Percentiles rank a stretch among this genome's conserved stretches.
Conservation (phyloP, 2,797 vertebrate species). For the Mormyrops boulengeri region DNA sequence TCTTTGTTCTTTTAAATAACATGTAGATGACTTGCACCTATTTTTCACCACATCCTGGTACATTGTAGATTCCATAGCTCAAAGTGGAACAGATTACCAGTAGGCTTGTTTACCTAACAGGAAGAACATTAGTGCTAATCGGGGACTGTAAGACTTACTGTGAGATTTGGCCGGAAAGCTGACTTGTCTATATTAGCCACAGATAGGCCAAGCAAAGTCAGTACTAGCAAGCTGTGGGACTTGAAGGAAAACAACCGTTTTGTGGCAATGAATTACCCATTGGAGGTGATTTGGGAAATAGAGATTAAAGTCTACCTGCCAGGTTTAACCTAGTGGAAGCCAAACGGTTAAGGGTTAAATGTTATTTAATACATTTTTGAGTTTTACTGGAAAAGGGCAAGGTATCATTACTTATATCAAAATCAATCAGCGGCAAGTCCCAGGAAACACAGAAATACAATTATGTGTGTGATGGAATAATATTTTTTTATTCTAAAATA, state of each 20-base stretch:
- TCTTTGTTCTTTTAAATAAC: not conserved
- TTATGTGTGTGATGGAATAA: not conserved
- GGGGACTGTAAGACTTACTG: not conserved
- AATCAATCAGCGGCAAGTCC: not conserved
- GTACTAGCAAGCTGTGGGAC: not conserved
- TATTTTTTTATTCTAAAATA: not conserved
- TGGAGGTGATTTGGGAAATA: not conserved
- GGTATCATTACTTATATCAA: not conserved
- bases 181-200: not conserved
- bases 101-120: not conserved
- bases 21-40: not conserved
- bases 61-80: not conserved
- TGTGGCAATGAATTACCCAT: not conserved
- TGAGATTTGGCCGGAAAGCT: not conserved
- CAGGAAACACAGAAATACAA: not conserved
- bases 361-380: not conserved
- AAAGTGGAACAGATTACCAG: not conserved
- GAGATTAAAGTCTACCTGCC: not conserved
- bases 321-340: not conserved
- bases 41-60: not conserved
- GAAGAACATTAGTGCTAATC: not conserved
- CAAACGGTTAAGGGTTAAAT: not conserved
- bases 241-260: not conserved
- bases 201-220: not conserved
- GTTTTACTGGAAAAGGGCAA: not conserved